Percentiles rank a stretch among this genome's conserved stretches.
Conservation (phyloP, 2,888 invertebrate genomes). For the Drosophila histrio region DNA sequence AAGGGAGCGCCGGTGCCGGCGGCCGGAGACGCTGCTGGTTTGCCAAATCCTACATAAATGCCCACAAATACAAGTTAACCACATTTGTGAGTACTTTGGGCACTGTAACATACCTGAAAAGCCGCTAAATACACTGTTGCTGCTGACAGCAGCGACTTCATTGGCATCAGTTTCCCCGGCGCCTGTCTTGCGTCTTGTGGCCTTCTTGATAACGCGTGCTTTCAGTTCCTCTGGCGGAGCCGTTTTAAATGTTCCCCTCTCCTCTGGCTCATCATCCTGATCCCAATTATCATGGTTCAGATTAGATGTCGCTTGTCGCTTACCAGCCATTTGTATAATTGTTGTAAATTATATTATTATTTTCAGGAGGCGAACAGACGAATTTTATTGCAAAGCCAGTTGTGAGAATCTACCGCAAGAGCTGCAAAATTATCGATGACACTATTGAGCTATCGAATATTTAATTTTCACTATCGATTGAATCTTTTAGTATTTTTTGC, state of each 20-base stretch:
- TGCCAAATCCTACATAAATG: conserved; percentile 72
- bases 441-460: no score
- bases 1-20: conserved; percentile 66
- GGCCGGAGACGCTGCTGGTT: conserved; percentile 64
- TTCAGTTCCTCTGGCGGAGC: conserved; percentile 89
- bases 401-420: not conserved
- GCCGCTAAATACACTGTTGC: conserved; percentile 87
- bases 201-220: conserved; percentile 91
- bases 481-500: no score
- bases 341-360: not conserved
- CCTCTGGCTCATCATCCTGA: conserved; percentile 90
- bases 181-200: conserved; percentile 85
- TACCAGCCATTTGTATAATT: conserved; percentile 87
- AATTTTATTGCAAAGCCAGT: conserved; percentile 4
- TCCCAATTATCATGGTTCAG: conserved; percentile 95
- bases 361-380: not conserved
- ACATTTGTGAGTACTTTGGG: not conserved
- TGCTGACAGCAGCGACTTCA: conserved; percentile 73
- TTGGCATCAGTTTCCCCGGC: conserved; percentile 46
- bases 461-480: no score
- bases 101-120: conserved; percentile 85
- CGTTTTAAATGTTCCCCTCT: conserved; percentile 90
- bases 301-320: conserved; percentile 90
- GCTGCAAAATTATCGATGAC: no score
- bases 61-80: not conserved